phyloP scores from a whole-genome alignment of 2,797 vertebrate species.

The Micropoecilia bifurca region DNA sequence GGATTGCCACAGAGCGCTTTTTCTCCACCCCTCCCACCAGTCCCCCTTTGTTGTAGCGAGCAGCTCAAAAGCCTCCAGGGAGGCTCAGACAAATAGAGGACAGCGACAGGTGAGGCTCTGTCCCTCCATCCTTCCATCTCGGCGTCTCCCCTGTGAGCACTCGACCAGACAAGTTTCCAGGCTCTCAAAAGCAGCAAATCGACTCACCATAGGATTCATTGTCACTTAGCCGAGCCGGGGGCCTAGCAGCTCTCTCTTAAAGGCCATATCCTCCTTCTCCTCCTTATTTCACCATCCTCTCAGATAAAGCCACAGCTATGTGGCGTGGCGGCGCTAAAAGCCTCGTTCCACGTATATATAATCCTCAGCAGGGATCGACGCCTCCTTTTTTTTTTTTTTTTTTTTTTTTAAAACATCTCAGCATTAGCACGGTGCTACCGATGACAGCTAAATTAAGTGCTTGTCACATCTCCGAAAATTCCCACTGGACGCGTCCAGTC shows the following conservation, averaged over 20 bases:
- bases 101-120: slow-evolving; percentile 63
- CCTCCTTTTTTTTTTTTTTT: slow-evolving; percentile 37
- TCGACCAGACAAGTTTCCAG: slow-evolving; percentile 74
- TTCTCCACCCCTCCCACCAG: slow-evolving; percentile 32
- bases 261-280: slow-evolving; percentile 55
- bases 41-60: slow-evolving; percentile 71
- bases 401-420: slow-evolving; percentile 8
- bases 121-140: slow-evolving; percentile 59
- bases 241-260: slow-evolving; percentile 55
- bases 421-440: slow-evolving; percentile 32
- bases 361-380: slow-evolving; percentile 24
- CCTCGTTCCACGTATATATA: slow-evolving; percentile 30
- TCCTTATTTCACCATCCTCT: slow-evolving; percentile 55
- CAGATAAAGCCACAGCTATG: slow-evolving; percentile 62
- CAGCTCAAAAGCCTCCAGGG: slow-evolving; percentile 72
- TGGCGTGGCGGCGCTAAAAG: slow-evolving; percentile 22
- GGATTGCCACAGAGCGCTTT: slow-evolving; percentile 53
- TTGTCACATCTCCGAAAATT: slow-evolving; percentile 61
- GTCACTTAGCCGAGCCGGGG: slow-evolving; percentile 71
- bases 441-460: slow-evolving; percentile 63
- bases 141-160: slow-evolving; percentile 66
- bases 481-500: slow-evolving; percentile 32
- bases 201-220: slow-evolving; percentile 74
- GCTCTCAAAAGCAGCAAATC: slow-evolving; percentile 76
- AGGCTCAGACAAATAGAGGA: slow-evolving; percentile 76